A percentile compares a stretch with the other conserved stretches of the same genome.
These are phyloP conservation scores for Tokudaia tokunoshimensis DNA, from an alignment of 2,797 vertebrate species.

Conservation along the genomic window DNA sequence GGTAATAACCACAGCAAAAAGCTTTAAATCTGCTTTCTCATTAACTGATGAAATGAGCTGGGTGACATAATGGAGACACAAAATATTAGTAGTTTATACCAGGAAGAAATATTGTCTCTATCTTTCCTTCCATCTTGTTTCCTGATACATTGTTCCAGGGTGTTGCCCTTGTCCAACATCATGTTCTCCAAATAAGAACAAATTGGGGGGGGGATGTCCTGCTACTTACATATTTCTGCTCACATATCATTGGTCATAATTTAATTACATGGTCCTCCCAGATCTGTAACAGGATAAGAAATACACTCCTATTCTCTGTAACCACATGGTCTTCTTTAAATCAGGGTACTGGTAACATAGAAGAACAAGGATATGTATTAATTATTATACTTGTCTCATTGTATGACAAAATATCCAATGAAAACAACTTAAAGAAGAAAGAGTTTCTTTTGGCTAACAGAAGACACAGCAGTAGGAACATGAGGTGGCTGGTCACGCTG, in stretches of 20 bases:
- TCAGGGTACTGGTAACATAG: background rate
- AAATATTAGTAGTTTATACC: background rate
- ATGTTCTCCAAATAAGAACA: background rate
- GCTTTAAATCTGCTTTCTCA: background rate
- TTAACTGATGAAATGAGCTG: background rate
- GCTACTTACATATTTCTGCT: background rate
- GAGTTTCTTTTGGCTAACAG: background rate
- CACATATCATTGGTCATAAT: background rate
- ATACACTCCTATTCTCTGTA: background rate
- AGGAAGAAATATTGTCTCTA: background rate
- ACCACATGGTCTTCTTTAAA: background rate
- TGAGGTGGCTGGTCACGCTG: too few relatives aligned
- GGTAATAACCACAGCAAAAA: background rate
- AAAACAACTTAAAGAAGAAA: background rate
- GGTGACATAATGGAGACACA: background rate
- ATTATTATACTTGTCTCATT: background rate
- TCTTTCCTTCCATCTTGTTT: background rate
- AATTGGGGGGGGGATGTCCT: background rate
- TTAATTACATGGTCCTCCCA: background rate
- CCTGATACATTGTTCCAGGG: background rate
- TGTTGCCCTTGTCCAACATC: background rate
- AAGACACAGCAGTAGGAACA: background rate
- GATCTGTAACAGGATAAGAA: background rate
- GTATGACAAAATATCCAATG: background rate
- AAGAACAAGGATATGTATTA: background rate